Percentiles rank a stretch among this genome's conserved stretches.
phyloP scores from a whole-genome alignment of 2,113 vertebrate genomes.

The Butorides virescens region DNA sequence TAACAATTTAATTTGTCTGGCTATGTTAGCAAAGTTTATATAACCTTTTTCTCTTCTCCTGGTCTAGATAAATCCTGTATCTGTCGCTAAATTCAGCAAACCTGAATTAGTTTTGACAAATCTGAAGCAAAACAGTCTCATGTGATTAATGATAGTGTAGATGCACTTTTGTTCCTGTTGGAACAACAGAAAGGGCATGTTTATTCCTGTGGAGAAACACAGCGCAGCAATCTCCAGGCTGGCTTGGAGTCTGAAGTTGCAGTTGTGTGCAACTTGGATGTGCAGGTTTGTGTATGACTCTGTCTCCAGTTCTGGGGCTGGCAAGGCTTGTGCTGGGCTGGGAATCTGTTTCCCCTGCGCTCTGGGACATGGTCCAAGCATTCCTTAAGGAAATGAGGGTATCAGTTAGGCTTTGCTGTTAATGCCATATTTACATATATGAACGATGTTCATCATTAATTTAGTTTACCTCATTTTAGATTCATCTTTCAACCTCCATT shows the following conservation, averaged over 20 bases:
- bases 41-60: background rate
- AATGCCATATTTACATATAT: background rate
- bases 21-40: background rate
- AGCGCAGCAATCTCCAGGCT: background rate
- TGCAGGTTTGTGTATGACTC: fast-evolving
- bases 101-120: conserved; percentile 26
- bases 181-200: background rate
- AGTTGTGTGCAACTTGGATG: background rate
- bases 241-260: background rate
- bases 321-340: background rate
- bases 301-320: background rate
- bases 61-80: background rate
- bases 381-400: background rate
- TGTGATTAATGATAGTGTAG: background rate
- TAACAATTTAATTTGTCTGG: conserved; percentile 11
- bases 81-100: background rate
- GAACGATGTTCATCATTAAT: background rate
- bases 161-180: background rate
- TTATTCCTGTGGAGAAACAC: background rate
- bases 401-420: background rate
- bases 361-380: background rate
- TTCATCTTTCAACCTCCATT: background rate
- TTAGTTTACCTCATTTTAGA: background rate
- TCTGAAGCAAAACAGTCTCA: background rate
- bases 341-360: background rate